Conservation (phyloP, 2,888 invertebrate species). For the Anodontia alba region DNA sequence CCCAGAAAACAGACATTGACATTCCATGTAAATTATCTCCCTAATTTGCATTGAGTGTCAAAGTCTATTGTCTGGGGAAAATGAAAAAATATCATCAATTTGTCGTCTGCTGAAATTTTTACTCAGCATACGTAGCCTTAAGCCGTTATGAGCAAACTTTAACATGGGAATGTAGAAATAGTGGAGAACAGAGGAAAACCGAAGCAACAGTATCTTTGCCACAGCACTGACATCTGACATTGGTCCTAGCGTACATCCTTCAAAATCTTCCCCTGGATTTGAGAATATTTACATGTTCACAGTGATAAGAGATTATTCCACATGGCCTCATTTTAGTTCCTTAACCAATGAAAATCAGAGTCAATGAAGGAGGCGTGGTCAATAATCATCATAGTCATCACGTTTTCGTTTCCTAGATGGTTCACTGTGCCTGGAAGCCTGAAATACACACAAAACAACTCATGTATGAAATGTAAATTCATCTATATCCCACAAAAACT, state of each 20-base stretch:
- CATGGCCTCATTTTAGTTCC: not conserved
- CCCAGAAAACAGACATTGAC: too few relatives aligned
- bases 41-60: too few relatives aligned
- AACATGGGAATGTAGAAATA: too few relatives aligned
- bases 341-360: slow-evolving; percentile 8
- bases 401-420: slow-evolving; percentile 55
- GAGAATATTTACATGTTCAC: slow-evolving; percentile 17
- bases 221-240: slow-evolving; percentile 11
- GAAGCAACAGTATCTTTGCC: not conserved
- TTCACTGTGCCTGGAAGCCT: slow-evolving; percentile 62
- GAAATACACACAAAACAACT: slow-evolving; percentile 34
- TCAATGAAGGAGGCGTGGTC: slow-evolving; percentile 3
- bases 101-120: too few relatives aligned
- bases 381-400: slow-evolving; percentile 28
- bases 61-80: too few relatives aligned
- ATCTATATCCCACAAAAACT: too few relatives aligned
- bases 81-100: too few relatives aligned
- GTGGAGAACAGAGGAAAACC: too few relatives aligned
- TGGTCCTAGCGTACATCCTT: slow-evolving; percentile 14
- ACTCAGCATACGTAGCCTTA: too few relatives aligned
- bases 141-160: too few relatives aligned
- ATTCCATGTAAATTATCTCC: too few relatives aligned
- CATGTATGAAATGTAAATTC: too few relatives aligned
- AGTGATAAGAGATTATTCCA: not conserved
- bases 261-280: slow-evolving; percentile 3